These are phyloP conservation scores for Castor canadensis DNA, from an alignment of 2,113 vertebrate species.

Conservation along the genomic window DNA sequence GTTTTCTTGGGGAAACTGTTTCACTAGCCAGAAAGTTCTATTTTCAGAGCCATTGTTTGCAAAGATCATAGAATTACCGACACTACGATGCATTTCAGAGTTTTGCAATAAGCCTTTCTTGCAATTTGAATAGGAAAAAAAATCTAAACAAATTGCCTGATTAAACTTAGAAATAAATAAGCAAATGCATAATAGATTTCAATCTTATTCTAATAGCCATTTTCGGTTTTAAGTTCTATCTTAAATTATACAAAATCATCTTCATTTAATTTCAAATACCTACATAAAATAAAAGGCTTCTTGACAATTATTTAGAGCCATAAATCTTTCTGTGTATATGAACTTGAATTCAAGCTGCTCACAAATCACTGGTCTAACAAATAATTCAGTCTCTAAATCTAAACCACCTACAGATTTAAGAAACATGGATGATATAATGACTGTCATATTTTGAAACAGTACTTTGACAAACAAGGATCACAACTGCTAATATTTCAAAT, in stretches of 20 bases:
- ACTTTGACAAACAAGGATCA: conserved; percentile 58
- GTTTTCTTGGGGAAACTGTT: not conserved
- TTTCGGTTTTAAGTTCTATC: not conserved
- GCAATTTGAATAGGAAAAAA: not conserved
- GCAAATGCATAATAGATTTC: not conserved
- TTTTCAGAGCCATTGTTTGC: not conserved
- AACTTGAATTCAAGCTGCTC: conserved; percentile 51
- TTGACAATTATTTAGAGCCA: conserved; percentile 24
- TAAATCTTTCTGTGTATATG: conserved; percentile 16
- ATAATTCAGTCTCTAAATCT: conserved; percentile 65
- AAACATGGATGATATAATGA: conserved; percentile 59
- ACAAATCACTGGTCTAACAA: conserved; percentile 62
- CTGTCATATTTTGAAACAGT: conserved; percentile 48
- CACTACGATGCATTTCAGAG: not conserved
- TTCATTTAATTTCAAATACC: conserved; percentile 13
- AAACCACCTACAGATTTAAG: conserved; percentile 39
- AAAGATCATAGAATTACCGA: not conserved
- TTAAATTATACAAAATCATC: conserved; percentile 18
- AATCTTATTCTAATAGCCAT: not conserved
- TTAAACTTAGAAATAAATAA: conserved; percentile 1
- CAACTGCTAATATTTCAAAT: conserved; percentile 56
- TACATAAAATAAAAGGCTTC: not conserved
- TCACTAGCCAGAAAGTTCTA: not conserved
- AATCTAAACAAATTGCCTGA: not conserved
- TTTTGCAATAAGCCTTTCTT: not conserved